Evolutionary conservation across 2,113 vertebrate genomes (phyloP), one percentile per base, ranked within the genome.

Genomic region (Actinemys pallida): DNA sequence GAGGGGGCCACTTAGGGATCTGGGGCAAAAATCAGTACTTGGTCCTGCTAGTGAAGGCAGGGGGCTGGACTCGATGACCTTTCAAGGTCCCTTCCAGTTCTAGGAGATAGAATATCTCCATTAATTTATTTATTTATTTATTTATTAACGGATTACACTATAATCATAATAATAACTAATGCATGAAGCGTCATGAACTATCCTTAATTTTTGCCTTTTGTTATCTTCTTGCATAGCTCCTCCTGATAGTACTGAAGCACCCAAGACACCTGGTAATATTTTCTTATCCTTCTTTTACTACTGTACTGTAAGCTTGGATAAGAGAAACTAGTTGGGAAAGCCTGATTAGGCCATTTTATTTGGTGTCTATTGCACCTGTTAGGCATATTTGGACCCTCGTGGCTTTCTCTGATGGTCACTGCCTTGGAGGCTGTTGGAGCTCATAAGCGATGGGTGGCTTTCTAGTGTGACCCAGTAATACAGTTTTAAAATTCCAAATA

Each of bases 151-250:
- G 17, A 45, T 57, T 56, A 16, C 25, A 76, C 59, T 42, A 53
- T 54, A 47, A 87, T 47, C 14, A 83, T 4, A 5, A 1, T 1
- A 59, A 56, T 80, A n/a, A 13, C 24, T 86, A n/a, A 50, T 19
- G 27, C 39, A 62, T 62, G 57, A 31, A 39, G 6, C 17, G 29
- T 87, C 9, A 83, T 42, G 56, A 59, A 14, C 65, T 79, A 19
- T 22, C 0, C 1, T 78, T n/a, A 52, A 20, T 45, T 13, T 47
- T 29, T 75, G 25, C 39, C 56, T 45, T 45, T 4, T 31, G 0
- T 84, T 80, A 11, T 50, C 20, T 84, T 91, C 13, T 65, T 90
- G 86, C 69, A 87, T 91, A 97, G 89, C n/a, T 84, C 29, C 0
- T 8, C 12, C 8, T 22, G 12, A 65, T 17, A 2, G 24, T 82